Conservation (phyloP, 1,140 invertebrate genomes). For the Caenorhabditis inopinata region DNA sequence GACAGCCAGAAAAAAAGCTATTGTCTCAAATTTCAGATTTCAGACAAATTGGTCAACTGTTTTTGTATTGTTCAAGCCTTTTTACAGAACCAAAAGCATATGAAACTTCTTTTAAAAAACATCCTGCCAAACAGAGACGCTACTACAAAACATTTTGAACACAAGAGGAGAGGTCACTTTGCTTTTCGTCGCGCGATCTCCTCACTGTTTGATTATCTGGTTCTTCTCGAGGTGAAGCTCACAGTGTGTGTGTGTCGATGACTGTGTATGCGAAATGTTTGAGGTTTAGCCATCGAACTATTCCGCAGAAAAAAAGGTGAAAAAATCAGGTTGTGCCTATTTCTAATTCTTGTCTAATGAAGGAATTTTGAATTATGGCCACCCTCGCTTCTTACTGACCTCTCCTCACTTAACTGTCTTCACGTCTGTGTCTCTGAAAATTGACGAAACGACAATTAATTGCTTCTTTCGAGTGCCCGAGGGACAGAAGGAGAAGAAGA, state of each 20-base stretch:
- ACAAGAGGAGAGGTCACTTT: background rate
- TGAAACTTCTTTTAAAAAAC: background rate
- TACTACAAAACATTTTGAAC: background rate
- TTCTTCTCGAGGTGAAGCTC: conserved; percentile 19
- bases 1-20: conserved; percentile 15
- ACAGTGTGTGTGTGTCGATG: background rate
- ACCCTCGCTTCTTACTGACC: background rate
- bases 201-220: conserved; percentile 20
- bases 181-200: background rate
- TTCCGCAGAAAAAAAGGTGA: background rate
- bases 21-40: conserved; percentile 31
- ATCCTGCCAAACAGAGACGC: too few relatives aligned
- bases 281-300: conserved; percentile 23
- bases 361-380: conserved; percentile 16
- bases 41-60: conserved; percentile 19
- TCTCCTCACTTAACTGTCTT: conserved; percentile 3
- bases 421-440: conserved; percentile 16
- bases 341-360: background rate
- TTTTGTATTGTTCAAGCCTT: background rate
- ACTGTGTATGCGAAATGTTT: background rate
- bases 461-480: conserved; percentile 22
- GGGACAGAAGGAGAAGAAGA: background rate
- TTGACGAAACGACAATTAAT: conserved; percentile 24
- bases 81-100: background rate
- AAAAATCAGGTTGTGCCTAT: background rate